Conservation (phyloP, 2,113 vertebrate genomes). For the Aix galericulata region DNA sequence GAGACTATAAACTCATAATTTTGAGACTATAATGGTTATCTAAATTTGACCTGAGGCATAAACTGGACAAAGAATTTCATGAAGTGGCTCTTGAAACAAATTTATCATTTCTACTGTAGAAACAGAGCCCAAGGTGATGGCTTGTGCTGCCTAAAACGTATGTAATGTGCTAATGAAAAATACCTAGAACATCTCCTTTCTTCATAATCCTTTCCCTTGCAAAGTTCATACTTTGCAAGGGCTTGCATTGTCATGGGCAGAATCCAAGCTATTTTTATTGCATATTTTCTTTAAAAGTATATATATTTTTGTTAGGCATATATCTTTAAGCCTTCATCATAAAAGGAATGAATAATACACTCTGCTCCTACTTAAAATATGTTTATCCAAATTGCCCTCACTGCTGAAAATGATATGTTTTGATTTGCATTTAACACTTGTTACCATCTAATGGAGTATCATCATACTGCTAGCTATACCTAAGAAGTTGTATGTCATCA, state of each 20-base stretch:
- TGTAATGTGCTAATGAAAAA: neutral
- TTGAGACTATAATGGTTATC: neutral
- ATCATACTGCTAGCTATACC: neutral
- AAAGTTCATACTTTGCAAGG: neutral
- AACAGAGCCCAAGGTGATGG: neutral
- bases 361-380: neutral
- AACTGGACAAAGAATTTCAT: neutral
- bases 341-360: neutral
- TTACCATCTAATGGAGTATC: neutral
- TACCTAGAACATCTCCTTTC: neutral
- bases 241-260: neutral
- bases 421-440: neutral
- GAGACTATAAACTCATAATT: slow-evolving; percentile 22
- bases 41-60: slow-evolving; percentile 8
- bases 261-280: neutral
- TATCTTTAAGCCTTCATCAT: neutral
- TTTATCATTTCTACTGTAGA: neutral
- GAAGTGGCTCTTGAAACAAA: slow-evolving; percentile 22
- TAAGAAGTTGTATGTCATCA: neutral
- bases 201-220: neutral
- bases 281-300: neutral
- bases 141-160: neutral
- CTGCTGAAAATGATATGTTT: neutral
- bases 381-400: neutral
- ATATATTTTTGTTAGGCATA: neutral